Conservation (phyloP, 2,113 vertebrate species). For the Meles meles region DNA sequence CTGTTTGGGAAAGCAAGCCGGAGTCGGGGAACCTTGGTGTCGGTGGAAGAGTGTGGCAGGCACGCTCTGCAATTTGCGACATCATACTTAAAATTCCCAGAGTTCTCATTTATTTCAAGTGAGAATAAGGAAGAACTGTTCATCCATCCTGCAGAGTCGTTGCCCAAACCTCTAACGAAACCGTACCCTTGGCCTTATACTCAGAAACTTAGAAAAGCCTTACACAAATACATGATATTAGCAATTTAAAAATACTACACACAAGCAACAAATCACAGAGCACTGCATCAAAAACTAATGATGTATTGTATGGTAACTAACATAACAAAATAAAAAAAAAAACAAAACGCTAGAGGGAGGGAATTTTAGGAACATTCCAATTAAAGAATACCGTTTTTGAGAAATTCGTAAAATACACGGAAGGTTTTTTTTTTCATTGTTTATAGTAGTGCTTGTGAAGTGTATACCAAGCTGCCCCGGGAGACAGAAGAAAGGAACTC, state of each 20-base stretch:
- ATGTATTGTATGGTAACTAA: not conserved
- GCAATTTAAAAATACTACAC: not conserved
- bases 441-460: not conserved
- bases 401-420: not conserved
- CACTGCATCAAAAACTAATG: not conserved
- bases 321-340: not conserved
- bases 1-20: not conserved
- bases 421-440: not conserved
- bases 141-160: not conserved
- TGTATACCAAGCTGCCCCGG: rapidly evolving
- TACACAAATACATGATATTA: not conserved
- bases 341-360: not conserved
- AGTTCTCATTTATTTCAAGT: slow-evolving; percentile 26
- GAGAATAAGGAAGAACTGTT: not conserved
- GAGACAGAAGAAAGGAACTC: rapidly evolving
- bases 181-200: not conserved
- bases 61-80: not conserved
- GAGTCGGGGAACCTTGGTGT: not conserved
- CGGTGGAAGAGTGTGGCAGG: not conserved
- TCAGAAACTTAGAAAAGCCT: not conserved
- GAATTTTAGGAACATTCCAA: not conserved
- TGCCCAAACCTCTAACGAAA: not conserved
- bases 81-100: not conserved
- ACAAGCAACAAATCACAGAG: not conserved
- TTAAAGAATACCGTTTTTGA: not conserved